A percentile compares a stretch with the other conserved stretches of the same genome.
phyloP scores from a whole-genome alignment of 2,113 vertebrate species.

The Ursus arctos region DNA sequence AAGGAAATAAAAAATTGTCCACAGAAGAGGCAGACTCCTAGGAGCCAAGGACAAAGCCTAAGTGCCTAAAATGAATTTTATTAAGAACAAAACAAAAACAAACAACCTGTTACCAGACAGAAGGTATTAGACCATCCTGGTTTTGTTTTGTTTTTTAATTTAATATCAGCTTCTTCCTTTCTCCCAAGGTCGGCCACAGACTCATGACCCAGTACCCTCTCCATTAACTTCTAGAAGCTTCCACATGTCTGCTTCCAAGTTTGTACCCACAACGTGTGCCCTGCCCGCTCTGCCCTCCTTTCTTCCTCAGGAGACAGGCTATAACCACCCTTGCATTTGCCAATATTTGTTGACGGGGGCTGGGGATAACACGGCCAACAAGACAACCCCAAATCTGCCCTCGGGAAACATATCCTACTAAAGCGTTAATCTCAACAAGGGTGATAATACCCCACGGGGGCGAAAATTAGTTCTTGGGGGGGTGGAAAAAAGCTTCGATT shows the following conservation, averaged over 20 bases:
- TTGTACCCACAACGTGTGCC: accelerated
- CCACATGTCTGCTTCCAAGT: neutral
- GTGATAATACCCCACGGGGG: neutral
- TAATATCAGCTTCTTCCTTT: slow-evolving; percentile 53
- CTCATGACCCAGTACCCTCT: neutral
- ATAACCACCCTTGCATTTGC: too few species aligned
- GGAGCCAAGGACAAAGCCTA: slow-evolving; percentile 49
- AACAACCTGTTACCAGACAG: slow-evolving; percentile 66
- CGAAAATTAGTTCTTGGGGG: neutral
- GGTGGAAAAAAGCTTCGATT: neutral
- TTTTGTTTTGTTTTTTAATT: slow-evolving; percentile 33
- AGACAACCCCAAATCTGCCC: neutral
- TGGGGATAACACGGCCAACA: too few species aligned
- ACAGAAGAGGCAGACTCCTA: slow-evolving; percentile 60
- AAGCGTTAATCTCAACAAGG: neutral
- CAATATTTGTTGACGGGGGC: neutral
- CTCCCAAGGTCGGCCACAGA: slow-evolving; percentile 52
- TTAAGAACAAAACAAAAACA: slow-evolving; percentile 71
- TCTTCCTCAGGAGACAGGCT: neutral
- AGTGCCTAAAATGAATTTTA: slow-evolving; percentile 65
- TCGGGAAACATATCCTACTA: neutral
- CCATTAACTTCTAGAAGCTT: neutral
- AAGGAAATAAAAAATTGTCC: slow-evolving; percentile 77
- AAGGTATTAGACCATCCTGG: neutral
- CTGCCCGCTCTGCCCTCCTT: neutral